Conservation (phyloP, 2,113 vertebrate genomes). For the Casuarius casuarius region DNA sequence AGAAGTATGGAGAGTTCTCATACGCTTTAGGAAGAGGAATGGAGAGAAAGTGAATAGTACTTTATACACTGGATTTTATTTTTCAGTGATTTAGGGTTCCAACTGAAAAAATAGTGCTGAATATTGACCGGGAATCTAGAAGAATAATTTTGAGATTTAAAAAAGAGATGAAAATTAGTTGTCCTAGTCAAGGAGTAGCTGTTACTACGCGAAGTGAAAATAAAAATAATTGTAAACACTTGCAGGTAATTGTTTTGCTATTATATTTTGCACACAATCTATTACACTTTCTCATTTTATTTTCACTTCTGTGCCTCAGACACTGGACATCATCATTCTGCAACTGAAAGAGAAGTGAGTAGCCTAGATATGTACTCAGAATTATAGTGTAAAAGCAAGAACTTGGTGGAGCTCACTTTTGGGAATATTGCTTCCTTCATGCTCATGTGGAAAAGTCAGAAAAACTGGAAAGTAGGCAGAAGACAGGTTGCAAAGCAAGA, state of each 20-base stretch:
- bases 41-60: not conserved
- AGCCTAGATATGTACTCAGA: not conserved
- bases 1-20: not conserved
- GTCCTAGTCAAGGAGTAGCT: not conserved
- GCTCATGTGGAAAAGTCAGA: not conserved
- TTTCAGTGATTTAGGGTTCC: not conserved
- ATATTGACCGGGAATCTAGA: not conserved
- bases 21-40: not conserved
- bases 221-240: not conserved
- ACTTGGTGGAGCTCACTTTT: not conserved
- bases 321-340: too few species aligned
- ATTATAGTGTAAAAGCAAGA: not conserved
- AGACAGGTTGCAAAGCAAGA: not conserved
- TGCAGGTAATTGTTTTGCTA: not conserved
- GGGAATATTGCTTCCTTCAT: not conserved
- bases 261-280: not conserved
- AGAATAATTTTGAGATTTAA: not conserved
- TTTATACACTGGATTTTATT: not conserved
- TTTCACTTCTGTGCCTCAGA: not conserved
- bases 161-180: not conserved
- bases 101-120: not conserved
- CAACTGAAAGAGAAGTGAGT: not conserved
- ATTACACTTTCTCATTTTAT: not conserved
- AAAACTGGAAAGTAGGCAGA: not conserved
- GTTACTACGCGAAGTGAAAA: not conserved